Base-by-base conservation (phyloP, 1,140 invertebrate genomes). In the Cherax quadricarinatus region DNA sequence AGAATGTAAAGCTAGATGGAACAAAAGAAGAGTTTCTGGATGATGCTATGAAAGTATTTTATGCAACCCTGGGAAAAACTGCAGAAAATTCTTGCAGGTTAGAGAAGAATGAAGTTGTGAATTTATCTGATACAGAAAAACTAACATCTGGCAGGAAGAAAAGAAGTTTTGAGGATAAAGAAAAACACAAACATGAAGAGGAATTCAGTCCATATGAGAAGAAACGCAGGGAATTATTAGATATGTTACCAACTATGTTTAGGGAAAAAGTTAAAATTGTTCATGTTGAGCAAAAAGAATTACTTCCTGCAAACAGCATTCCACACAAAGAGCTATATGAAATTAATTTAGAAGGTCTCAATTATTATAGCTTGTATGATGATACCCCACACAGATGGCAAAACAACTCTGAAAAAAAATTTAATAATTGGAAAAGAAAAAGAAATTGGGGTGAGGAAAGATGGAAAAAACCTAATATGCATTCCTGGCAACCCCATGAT, bases 361-460 rank as follows among this genome's bases (percentile, higher is more conserved):
- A 81, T 48, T 91, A 91, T 53, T 91, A 91, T 48, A 87, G 90
- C 48, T 21, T 66, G 60, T 91, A 91, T 75, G 57, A 81, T n/a
- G 62, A 78, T 21, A 30, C 70, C 0, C 12, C 70, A 9, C 70
- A 75, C 24, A 30, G 7, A 6, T 6, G 21, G 24, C 24, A 75
- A 10, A 30, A 30, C 70, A 24, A 30, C 9, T 75, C 41, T 12
- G n/a, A 83, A 30, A 53, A 53, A 14, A 57, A 57, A 1, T 49
- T 41, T 48, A 60, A 88, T 62, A 6, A 88, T 2, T 9, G 30
- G 24, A 70, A 62, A 24, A 16, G 57, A 60, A 60, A 48, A 41
- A 53, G 53, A 57, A 88, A 88, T 24, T 51, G 62, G 70, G 21
- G 48, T n/a, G 53, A 51, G 57, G 57, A 60, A 60, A 60, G 24